phyloP scores from a whole-genome alignment of 2,797 vertebrate genomes.

The Paguma larvata region DNA sequence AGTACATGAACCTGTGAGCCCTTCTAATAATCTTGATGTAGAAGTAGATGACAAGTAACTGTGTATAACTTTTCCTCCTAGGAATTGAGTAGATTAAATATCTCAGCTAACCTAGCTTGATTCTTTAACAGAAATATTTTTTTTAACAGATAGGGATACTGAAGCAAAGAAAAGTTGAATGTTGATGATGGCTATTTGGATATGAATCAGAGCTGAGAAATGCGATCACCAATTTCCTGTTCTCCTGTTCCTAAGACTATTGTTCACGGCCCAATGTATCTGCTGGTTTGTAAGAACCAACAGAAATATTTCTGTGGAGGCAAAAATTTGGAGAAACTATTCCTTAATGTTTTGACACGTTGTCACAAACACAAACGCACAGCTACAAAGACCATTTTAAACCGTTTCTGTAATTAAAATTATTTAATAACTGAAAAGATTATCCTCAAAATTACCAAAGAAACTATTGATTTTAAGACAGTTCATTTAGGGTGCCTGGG shows the following conservation, averaged over 20 bases:
- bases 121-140: background rate
- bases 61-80: conserved; percentile 7
- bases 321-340: background rate
- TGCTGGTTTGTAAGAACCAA: background rate
- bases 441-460: background rate
- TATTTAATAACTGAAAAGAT: background rate
- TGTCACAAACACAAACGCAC: background rate
- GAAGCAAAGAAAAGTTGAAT: background rate
- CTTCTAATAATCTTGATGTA: conserved; percentile 16
- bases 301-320: background rate
- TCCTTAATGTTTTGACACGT: background rate
- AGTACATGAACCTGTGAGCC: background rate
- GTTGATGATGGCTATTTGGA: background rate
- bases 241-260: background rate
- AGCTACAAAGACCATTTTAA: background rate
- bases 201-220: conserved; percentile 33
- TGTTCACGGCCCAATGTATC: background rate
- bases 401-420: background rate
- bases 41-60: conserved; percentile 46
- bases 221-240: background rate
- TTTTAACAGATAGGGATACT: background rate
- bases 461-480: background rate
- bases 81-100: conserved; percentile 40
- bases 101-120: background rate
- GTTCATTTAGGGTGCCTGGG: background rate